Evolutionary conservation across 2,888 invertebrate genomes (phyloP).

Genomic region (Ephialtes manifestator): DNA sequence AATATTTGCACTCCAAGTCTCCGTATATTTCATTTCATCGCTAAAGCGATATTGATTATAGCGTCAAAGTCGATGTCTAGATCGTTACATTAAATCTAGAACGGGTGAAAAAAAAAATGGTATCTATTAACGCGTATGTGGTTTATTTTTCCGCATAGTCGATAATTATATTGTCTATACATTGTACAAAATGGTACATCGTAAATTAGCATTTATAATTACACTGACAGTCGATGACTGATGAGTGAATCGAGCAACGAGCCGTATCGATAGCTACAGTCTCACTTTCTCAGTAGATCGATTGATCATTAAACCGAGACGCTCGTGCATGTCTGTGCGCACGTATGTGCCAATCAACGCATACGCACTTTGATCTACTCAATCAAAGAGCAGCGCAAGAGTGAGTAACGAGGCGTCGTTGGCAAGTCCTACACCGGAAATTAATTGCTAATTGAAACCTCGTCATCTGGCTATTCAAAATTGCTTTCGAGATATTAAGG

Average conservation of each 20-base stretch:
- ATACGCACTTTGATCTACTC: conserved; percentile 38
- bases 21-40: background rate
- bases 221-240: background rate
- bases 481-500: conserved; percentile 25
- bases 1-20: background rate
- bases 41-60: background rate
- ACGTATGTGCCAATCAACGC: conserved; percentile 24
- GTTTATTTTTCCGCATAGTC: background rate
- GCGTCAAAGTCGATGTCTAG: background rate
- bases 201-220: conserved; percentile 40
- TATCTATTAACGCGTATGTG: background rate
- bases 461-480: conserved; percentile 31
- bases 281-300: conserved; percentile 1
- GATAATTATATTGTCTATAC: background rate
- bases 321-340: background rate
- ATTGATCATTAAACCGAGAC: conserved; percentile 47
- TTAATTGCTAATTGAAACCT: conserved; percentile 50
- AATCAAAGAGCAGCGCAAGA: conserved; percentile 11
- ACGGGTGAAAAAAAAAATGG: background rate
- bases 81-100: background rate
- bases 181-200: conserved; percentile 1
- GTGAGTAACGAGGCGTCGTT: background rate
- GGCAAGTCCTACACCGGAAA: conserved; percentile 19
- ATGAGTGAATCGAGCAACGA: conserved; percentile 22
- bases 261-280: background rate